Base-by-base conservation (phyloP, 2,797 vertebrate genomes). In the Melanotaenia pygmaea region DNA sequence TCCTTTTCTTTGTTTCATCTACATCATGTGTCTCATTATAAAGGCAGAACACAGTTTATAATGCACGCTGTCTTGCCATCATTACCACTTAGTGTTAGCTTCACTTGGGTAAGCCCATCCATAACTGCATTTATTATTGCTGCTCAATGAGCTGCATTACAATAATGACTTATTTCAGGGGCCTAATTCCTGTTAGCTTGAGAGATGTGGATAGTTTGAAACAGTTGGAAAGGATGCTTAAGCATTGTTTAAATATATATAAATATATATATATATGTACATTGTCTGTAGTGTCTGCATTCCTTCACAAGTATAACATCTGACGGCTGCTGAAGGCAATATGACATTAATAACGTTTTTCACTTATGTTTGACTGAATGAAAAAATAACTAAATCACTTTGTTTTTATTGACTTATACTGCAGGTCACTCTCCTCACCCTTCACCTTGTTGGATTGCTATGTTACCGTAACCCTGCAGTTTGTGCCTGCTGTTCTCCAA, bases 131-230 rank as follows among this genome's bases (percentile, higher is more conserved):
- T 85, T 84, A 80, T 84, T 86, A 82, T 72, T 70, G 73, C 69
- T 76, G 65, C 69, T 65, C 68, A 79, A 67, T 74, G 79, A 79
- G 77, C 72, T 80, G 79, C 70, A 40, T 59, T 60, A 26, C 86
- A 77, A 83, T 83, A 50, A 77, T 74, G 81, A 85, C 67, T 87
- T 84, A 91, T 90, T 79, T 86, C 81, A 61, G 67, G 32, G 58
- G 66, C 60, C 62, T 86, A 80, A 81, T 85, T 85, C 71, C 69
- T 86, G 70, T 67, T 70, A 72, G 79, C 74, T 68, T 58, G 70
- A 81, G 73, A 26, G 2, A 86, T 64, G 83, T 59, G 32, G 54
- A 32, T 53, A 37, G 54, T 34, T 76, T 67, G 40, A 43, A 74
- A 75, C 65, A 77, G 74, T 69, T 71, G 47, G 13, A 72, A 64